Evolutionary conservation across 2,888 invertebrate species (phyloP), one percentile per base, ranked within the genome.

Genomic region (Oligia strigilis): DNA sequence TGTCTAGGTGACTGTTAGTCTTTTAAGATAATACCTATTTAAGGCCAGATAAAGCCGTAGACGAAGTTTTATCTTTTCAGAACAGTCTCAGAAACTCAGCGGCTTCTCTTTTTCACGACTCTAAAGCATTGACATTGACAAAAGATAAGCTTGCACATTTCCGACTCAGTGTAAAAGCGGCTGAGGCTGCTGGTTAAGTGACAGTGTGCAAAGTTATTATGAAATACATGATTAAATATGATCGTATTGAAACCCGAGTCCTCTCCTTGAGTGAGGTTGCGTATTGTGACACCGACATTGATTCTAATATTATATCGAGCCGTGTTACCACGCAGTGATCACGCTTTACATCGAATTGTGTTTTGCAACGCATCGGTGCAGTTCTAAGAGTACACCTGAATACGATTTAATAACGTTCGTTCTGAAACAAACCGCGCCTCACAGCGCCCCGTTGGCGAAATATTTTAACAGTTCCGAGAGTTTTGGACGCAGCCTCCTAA

Each of bases 181-280:
- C 23, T 65, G 64, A 40, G 17, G 43, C 14, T 19, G 29, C 40
- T 78, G 36, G 49, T 46, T 78, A 80, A 62, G 55, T 73, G 77
- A 75, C 77, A 72, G 65, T 72, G 62, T 72, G 66, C 52, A 74
- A 69, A 71, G 65, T 71, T 66, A 67, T 75, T 74, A 72, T 79
- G 77, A 82, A 78, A 78, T 78, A 77, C n/a, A 23, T 69, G 40
- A 81, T 74, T 79, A 66, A 75, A 83, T 76, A 74, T 75, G 79
- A 80, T 81, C 73, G 73, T 72, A 77, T 72, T 85, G 90, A 75
- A 89, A 90, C 87, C 62, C n/a, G 87, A 90, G 80, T 49, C 78
- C 64, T 84, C 80, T 84, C 90, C 89, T 90, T 91, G 87, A 87
- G 78, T 81, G 83, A 88, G 87, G 89, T 88, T 85, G 79, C 72